These are phyloP conservation scores for Labeo rohita DNA, from an alignment of 2,113 vertebrate genomes.

Conservation along the genomic window DNA sequence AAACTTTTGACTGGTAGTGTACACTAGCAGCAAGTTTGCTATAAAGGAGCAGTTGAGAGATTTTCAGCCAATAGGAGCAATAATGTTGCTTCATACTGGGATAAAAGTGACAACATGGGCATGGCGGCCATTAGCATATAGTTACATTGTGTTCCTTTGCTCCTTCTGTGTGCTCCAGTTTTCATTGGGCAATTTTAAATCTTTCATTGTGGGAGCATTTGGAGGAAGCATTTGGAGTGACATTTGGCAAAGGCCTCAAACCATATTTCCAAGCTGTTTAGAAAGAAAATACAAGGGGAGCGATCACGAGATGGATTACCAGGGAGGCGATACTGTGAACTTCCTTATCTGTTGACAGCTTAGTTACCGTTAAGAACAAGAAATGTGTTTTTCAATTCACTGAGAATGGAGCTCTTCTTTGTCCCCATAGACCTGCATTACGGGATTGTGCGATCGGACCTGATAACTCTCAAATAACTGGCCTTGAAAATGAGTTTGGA, in stretches of 20 bases:
- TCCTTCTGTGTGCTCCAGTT: conserved; percentile 33
- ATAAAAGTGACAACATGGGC: conserved; percentile 61
- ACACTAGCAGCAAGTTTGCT: neutral
- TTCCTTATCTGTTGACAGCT: conserved; percentile 81
- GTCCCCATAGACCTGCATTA: conserved; percentile 77
- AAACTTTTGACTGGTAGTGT: too few species aligned
- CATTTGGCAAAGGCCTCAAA: conserved; percentile 88
- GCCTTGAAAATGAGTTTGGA: conserved; percentile 72
- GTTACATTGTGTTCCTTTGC: conserved; percentile 26
- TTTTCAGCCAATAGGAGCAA: neutral
- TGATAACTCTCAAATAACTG: conserved; percentile 77
- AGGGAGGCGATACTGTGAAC: conserved; percentile 75
- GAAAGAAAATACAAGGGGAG: conserved; percentile 79
- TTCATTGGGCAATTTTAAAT: conserved; percentile 51
- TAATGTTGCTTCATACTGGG: conserved; percentile 40
- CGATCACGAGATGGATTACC: conserved; percentile 81
- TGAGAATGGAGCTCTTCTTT: conserved; percentile 76
- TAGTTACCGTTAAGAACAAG: conserved; percentile 75
- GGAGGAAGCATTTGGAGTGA: conserved; percentile 85
- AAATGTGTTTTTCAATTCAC: conserved; percentile 80
- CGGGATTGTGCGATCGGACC: conserved; percentile 70
- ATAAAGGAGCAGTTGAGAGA: neutral
- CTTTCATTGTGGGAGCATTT: conserved; percentile 73
- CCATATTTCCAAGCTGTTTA: conserved; percentile 86
- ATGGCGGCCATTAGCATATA: conserved; percentile 56